Base-by-base conservation (phyloP, 2,113 vertebrate species). In the Colaptes auratus region DNA sequence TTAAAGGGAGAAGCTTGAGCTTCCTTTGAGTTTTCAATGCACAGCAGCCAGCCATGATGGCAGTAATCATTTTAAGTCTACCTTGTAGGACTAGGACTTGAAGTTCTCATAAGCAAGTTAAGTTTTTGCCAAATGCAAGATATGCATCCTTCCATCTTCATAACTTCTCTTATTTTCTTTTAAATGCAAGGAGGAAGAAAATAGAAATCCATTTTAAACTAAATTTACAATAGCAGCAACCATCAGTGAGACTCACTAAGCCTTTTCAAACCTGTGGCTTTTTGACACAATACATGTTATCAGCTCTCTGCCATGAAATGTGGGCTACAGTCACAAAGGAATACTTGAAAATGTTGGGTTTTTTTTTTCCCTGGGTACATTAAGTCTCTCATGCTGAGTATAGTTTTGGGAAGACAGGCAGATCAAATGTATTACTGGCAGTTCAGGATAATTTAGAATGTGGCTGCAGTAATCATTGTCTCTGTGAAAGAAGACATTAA, bases 371-470 rank as follows among this genome's bases (percentile, higher is more conserved):
- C 71, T 77, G 64, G 46, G 24, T 79, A 76, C 0, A 2, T 52
- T 30, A 89, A 76, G 8, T 56, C 36, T 70, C 53, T 70, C 59
- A 33, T 3, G 8, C 56, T 35, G 58, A 91, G 25, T 35, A 76
- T 10, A 42, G 4, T 56, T 88, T 76, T 33, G 31, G 60, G 48
- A 94, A 94, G 59, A 82, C 39, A 82, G 39, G n/a, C 30, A 80
- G 28, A 75, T 67, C 56, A 81, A 91, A 74, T 17, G 15, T 1
- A 2, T 86, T 86, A 63, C 67, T 42, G 79, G 67, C 89, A 86
- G 82, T 73, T 88, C 56, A 70, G 60, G 42, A 67, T 89, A 90
- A 95, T 95, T 92, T 95, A 92, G 85, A 91, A 70, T 59, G 82
- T 20, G 85, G 82, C 42, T 89, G n/a, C 72, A 92, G 64, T 44